Base-by-base conservation (phyloP, 2,888 invertebrate genomes). In the Folsomia manolachei region DNA sequence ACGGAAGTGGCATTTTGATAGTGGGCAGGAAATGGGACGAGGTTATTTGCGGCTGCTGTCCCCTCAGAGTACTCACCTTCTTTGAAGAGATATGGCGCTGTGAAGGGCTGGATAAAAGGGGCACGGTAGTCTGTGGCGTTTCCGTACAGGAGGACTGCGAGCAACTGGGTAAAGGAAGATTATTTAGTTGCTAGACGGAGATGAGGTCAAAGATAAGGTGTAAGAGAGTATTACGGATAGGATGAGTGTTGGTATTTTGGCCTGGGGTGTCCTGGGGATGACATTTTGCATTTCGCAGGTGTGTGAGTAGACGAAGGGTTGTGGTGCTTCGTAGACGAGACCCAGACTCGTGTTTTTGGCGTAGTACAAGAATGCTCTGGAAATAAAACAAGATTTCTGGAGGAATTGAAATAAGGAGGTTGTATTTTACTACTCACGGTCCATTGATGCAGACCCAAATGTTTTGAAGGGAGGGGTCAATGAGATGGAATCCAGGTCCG, bases 281-380 rank as follows among this genome's bases (percentile, higher is more conserved):
- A 77, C 75, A 63, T 77, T 77, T 60, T 74, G 73, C 71, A 67
- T 75, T 64, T 77, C 77, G 27, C 77, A 77, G 14, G 68, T 73
- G 21, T 77, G 77, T 1, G 72, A 70, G 52, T 70, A 77, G 18
- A 71, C 70, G 39, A 69, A 60, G 24, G 72, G 27, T n/a, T 69
- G 60, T 0, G 77, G 74, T 1, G 75, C 64, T 56, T 77, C 77
- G 63, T 68, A 77, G 0, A 77, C 77, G 25, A 71, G 66, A 1
- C 73, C 71, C 1, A 74, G 27, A 1, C 69, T 63, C 2, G 74
- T 72, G 2, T 62, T 74, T 27, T 70, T 72, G n/a, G 74, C 66
- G 65, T 71, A 77, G 64, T 77, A 77, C 51, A 77, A 24, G 26
- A 72, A 77, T 0, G 72, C 75, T 21, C 77, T 77, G 67, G 1